These are phyloP conservation scores for Drosophila formosana DNA, from an alignment of 2,888 invertebrate genomes.

Conservation along the genomic window DNA sequence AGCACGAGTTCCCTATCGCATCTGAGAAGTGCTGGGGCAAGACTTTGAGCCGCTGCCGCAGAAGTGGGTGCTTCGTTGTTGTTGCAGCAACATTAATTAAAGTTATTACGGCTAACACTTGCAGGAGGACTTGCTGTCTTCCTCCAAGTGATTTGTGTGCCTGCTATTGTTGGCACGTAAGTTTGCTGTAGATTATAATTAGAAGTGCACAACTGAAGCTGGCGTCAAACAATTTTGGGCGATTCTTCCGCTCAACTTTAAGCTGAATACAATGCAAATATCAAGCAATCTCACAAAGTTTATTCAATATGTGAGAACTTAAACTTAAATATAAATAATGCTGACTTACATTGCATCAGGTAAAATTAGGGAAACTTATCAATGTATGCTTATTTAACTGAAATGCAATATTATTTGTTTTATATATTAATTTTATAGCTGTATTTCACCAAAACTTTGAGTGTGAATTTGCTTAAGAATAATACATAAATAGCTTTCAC, in stretches of 20 bases:
- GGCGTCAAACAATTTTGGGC: not conserved
- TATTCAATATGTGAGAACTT: not conserved
- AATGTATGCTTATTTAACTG: too few relatives aligned
- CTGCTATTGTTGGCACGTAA: conserved; percentile 32
- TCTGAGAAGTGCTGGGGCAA: conserved; percentile 10
- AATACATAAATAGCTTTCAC: too few relatives aligned
- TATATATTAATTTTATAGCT: too few relatives aligned
- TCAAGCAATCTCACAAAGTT: not conserved
- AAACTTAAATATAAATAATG: not conserved
- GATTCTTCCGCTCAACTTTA: not conserved
- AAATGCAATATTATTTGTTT: too few relatives aligned
- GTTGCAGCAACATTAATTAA: conserved; percentile 44
- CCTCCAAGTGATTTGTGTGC: conserved; percentile 29
- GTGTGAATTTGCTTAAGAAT: too few relatives aligned
- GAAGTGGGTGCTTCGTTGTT: conserved; percentile 3
- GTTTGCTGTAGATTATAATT: conserved; percentile 26
- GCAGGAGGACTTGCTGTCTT: conserved; percentile 24
- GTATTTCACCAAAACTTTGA: too few relatives aligned
- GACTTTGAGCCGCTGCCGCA: conserved; percentile 15
- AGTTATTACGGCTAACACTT: conserved; percentile 44
- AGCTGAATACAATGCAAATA: not conserved
- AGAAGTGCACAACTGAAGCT: conserved; percentile 14
- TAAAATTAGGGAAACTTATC: too few relatives aligned
- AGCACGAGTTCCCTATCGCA: conserved; percentile 7
- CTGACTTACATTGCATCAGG: too few relatives aligned